Percentiles rank a stretch among this genome's conserved stretches.
These are phyloP conservation scores for Meteorus sp. DNA, from an alignment of 1,140 invertebrate genomes.

Conservation along the genomic window DNA sequence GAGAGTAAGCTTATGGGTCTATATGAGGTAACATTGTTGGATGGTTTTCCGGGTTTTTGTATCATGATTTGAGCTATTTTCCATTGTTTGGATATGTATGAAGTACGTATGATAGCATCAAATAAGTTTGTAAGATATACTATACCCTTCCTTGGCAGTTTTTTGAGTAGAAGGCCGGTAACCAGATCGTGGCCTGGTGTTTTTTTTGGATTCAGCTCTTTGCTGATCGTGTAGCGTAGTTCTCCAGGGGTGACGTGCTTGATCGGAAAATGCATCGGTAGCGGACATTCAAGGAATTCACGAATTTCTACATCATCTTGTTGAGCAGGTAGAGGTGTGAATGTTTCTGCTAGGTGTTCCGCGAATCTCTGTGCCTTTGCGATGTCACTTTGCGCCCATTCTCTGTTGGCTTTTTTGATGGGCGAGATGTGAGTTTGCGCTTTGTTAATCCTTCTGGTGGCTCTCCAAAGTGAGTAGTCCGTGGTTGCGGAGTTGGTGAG, in stretches of 20 bases:
- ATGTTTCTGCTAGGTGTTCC: conserved; percentile 20
- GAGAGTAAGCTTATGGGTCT: conserved; percentile 42
- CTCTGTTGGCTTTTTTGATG: conserved; percentile 23
- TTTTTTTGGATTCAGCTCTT: conserved; percentile 27
- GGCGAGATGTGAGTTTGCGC: conserved; percentile 5
- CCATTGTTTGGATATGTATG: conserved; percentile 37
- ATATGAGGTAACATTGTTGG: conserved; percentile 21
- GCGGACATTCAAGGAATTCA: not conserved
- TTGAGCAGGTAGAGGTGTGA: conserved; percentile 10
- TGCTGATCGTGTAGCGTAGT: not conserved
- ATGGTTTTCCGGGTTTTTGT: conserved; percentile 34
- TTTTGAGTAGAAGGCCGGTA: conserved; percentile 27
- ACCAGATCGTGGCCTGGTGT: conserved; percentile 35
- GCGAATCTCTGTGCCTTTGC: conserved; percentile 33
- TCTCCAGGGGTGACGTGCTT: conserved; percentile 4
- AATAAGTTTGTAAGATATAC: conserved; percentile 25
- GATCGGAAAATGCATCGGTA: conserved; percentile 8
- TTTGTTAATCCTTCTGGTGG: conserved; percentile 24
- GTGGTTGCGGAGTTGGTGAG: conserved; percentile 12
- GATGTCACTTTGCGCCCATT: conserved; percentile 27
- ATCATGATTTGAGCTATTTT: conserved; percentile 43
- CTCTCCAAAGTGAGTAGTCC: conserved; percentile 33
- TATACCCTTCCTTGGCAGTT: conserved; percentile 35
- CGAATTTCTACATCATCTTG: conserved; percentile 3
- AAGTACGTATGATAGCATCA: conserved; percentile 18